Percentiles rank a stretch among this genome's conserved stretches.
phyloP scores from a whole-genome alignment of 37 sponge, comb jelly and placozoan species.

The Cliona cf. orientalis region DNA sequence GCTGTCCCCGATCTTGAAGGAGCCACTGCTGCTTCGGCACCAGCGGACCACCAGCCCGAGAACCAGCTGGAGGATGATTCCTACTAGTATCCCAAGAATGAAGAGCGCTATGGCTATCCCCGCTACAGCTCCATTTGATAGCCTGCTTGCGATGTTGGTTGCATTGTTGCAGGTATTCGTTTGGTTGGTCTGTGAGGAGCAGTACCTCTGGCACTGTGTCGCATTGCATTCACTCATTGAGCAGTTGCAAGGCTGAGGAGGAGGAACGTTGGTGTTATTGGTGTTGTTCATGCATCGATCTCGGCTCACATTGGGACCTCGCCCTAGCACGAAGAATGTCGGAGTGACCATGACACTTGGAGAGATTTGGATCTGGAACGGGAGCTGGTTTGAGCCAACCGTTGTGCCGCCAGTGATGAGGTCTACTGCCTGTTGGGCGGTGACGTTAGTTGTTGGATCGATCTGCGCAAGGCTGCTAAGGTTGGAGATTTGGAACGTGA shows the following conservation, averaged over 20 bases:
- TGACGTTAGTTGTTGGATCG: background rate
- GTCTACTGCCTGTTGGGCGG: background rate
- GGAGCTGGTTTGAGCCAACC: background rate
- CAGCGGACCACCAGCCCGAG: background rate
- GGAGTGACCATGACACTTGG: constrained; percentile 10
- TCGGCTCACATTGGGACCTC: background rate
- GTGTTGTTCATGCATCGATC: too few species aligned
- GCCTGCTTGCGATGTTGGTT: background rate
- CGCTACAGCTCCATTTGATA: constrained; percentile 11
- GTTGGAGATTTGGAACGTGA: constrained; percentile 37
- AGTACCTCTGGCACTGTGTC: too few species aligned
- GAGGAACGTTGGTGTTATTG: too few species aligned
- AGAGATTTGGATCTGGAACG: background rate
- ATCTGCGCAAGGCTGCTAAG: constrained; percentile 7
- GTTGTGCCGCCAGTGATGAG: background rate
- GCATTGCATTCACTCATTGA: too few species aligned
- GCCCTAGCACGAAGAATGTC: background rate
- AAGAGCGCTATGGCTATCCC: constrained; percentile 24
- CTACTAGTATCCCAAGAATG: constrained; percentile 12
- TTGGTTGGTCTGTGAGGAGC: too few species aligned
- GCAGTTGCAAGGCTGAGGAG: too few species aligned
- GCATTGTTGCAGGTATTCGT: background rate
- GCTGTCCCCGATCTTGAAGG: background rate
- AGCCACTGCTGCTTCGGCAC: background rate
- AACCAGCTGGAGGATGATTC: background rate